These are phyloP conservation scores for Paraplagusia blochii DNA, from an alignment of 2,113 vertebrate species.

Conservation along the genomic window DNA sequence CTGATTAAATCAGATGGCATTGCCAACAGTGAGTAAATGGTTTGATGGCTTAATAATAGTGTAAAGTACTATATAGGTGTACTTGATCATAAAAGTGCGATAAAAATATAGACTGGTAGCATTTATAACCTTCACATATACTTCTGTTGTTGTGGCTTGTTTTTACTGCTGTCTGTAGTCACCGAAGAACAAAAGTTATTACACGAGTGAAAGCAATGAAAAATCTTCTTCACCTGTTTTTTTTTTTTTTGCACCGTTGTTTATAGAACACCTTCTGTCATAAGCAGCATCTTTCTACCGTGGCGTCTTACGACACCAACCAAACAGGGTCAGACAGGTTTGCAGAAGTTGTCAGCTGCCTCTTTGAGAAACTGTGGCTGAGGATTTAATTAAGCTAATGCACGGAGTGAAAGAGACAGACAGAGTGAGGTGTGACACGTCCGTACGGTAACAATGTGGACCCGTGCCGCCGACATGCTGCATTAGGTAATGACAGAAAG, in stretches of 20 bases:
- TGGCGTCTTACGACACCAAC: background rate
- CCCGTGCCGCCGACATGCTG: conserved; percentile 12
- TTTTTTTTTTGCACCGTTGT: background rate
- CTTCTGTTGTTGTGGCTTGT: too few relatives aligned
- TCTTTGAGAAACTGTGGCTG: conserved; percentile 4
- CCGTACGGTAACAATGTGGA: conserved; percentile 18
- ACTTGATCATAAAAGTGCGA: too few relatives aligned
- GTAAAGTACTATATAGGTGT: too few relatives aligned
- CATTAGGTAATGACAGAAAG: conserved; percentile 20
- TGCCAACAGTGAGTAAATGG: too few relatives aligned
- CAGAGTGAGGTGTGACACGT: background rate
- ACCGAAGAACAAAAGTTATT: too few relatives aligned
- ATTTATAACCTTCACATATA: too few relatives aligned
- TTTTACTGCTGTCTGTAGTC: too few relatives aligned
- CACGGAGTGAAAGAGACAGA: background rate
- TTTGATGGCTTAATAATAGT: too few relatives aligned
- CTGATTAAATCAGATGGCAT: too few relatives aligned
- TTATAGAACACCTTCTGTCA: background rate
- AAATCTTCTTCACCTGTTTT: background rate
- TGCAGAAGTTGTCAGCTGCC: background rate
- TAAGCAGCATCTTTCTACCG: background rate
- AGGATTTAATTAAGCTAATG: conserved; percentile 54
- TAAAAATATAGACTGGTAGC: too few relatives aligned
- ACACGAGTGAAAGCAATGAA: too few relatives aligned
- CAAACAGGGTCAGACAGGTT: background rate